Percentiles rank a stretch among this genome's conserved stretches.
Conservation (phyloP, 2,888 invertebrate genomes). For the Rhodophaea formosa region DNA sequence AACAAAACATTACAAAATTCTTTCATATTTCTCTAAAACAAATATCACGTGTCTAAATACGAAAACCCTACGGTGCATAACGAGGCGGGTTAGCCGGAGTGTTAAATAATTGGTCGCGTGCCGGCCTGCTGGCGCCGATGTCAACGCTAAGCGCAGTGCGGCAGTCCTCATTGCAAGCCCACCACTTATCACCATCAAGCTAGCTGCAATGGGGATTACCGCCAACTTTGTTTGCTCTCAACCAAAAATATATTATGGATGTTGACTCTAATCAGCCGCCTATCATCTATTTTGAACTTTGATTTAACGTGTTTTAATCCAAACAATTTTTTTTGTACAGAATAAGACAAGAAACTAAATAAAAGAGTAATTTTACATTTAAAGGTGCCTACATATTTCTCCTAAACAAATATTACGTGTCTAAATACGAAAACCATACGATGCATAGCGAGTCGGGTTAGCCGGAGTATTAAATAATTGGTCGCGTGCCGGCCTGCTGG, state of each 20-base stretch:
- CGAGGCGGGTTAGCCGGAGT: constrained; percentile 10
- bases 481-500: constrained; percentile 74
- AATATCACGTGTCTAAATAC: background rate
- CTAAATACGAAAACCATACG: no score
- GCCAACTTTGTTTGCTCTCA: background rate
- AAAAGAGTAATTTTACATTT: no score
- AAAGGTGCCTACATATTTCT: no score
- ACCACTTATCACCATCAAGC: constrained; percentile 15
- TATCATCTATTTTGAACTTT: no score
- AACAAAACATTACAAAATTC: no score
- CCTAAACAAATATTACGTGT: no score
- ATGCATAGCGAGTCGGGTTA: constrained; percentile 14
- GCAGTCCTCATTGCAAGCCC: constrained; percentile 28
- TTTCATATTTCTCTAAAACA: background rate
- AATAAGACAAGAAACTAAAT: no score
- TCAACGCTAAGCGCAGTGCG: constrained; percentile 74
- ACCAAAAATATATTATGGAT: no score
- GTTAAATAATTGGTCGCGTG: constrained; percentile 61
- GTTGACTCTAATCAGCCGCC: no score
- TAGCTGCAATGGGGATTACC: background rate
- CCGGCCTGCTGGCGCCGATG: constrained; percentile 70
- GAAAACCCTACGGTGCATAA: background rate
- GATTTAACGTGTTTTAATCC: no score
- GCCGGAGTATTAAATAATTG: constrained; percentile 35
- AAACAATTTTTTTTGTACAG: no score